Conservation (phyloP, 64 coral and sea anemone genomes). For the Dendronephthya gigantea region DNA sequence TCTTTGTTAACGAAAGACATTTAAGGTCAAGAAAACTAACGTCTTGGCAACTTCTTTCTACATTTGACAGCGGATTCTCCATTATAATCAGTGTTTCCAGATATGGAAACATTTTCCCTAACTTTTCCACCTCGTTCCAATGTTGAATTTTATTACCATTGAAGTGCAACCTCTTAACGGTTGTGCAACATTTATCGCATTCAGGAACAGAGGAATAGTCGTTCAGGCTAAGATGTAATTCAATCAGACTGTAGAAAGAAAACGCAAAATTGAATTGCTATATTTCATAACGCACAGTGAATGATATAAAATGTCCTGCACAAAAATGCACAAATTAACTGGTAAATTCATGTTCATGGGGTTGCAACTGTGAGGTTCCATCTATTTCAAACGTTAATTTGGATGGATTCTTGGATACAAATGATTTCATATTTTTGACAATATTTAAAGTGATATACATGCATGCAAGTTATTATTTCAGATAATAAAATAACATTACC, state of each 20-base stretch:
- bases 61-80: slow-evolving; percentile 48
- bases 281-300: too few species aligned
- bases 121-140: slow-evolving; percentile 57
- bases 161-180: slow-evolving; percentile 52
- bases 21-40: slow-evolving; percentile 51
- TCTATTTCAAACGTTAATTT: too few species aligned
- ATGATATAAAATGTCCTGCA: too few species aligned
- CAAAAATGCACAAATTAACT: too few species aligned
- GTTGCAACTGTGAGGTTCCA: too few species aligned
- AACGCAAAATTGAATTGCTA: too few species aligned
- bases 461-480: background rate
- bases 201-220: slow-evolving; percentile 51
- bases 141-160: slow-evolving; percentile 51
- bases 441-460: background rate
- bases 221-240: slow-evolving; percentile 59
- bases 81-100: slow-evolving; percentile 60
- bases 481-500: slow-evolving; percentile 37
- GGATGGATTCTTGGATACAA: too few species aligned
- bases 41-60: background rate
- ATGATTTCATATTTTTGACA: too few species aligned
- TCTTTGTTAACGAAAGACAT: slow-evolving; percentile 53
- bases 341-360: too few species aligned
- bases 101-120: slow-evolving; percentile 57
- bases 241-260: too few species aligned
- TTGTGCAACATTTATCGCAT: slow-evolving; percentile 28